Evolutionary conservation across 2,113 vertebrate species (phyloP), one percentile per base, ranked within the genome.

Genomic region (Copsychus sechellarum): DNA sequence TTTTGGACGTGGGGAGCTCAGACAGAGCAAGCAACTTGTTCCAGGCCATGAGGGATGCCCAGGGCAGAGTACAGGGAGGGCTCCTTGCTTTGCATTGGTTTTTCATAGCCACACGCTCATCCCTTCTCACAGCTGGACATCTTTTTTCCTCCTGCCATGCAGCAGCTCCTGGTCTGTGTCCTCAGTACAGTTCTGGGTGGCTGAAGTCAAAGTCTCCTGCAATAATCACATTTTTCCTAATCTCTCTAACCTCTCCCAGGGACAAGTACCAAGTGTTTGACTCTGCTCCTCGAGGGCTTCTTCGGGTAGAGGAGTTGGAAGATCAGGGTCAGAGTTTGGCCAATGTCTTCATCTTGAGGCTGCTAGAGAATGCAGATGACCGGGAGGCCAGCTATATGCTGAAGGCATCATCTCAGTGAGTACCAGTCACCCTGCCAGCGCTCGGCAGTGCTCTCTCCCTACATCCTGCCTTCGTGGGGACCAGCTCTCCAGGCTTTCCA

Each of bases 231-330:
- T 9, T 77, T 80, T 82, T 82, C 50, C 31, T 93, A 24, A 56
- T 42, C 33, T 51, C 74, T 81, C 47, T 61, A n/a, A 58, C 28
- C 48, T 69, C 23, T 25, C 62, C 33, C 92, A 98, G 99, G 65
- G 99, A 99, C 90, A 99, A 98, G 95, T 99, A 99, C 96, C 99
- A 99, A 96, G 99, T 99, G 65, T 98, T 99, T 51, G 99, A 99
- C 96, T 99, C 99, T 0, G 99, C 99, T 74, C 97, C 98, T 0
- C 97, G 99, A 31, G 98, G 99, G 20, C 99, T 99, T 95, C 97
- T 99, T 86, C 98, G 99, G 3, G 99, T 99, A 11, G 99, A 99
- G 92, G 99, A 99, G 62, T 96, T 99, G 77, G 99, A 99, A 83
- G 99, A 99, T 96, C 99, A 99, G 92, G 99, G 99, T 9, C 99